Evolutionary conservation across 2,888 invertebrate species (phyloP).

Genomic region (Drosophila leonis): DNA sequence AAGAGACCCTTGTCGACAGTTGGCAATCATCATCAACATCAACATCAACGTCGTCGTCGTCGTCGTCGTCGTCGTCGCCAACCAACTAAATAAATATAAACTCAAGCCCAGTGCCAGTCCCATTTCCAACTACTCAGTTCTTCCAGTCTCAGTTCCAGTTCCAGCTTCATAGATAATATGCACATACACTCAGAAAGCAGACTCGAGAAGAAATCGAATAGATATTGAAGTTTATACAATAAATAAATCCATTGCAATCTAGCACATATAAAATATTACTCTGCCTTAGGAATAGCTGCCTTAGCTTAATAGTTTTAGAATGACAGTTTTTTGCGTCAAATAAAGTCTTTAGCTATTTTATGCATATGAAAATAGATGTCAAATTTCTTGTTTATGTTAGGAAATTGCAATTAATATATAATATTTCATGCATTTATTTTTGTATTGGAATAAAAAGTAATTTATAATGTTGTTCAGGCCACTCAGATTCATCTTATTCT

Average conservation of each 20-base stretch:
- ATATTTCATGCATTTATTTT: too few relatives aligned
- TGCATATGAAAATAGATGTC: too few relatives aligned
- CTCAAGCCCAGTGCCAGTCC: conserved; percentile 30
- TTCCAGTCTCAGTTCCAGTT: conserved; percentile 13
- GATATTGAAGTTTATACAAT: background rate
- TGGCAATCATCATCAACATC: conserved; percentile 66
- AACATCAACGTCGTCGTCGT: conserved; percentile 34
- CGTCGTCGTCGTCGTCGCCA: conserved; percentile 13
- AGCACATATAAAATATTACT: too few relatives aligned
- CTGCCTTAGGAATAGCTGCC: too few relatives aligned
- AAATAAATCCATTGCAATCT: background rate
- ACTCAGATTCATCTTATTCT: too few relatives aligned
- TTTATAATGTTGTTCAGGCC: too few relatives aligned
- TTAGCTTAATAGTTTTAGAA: too few relatives aligned
- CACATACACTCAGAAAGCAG: conserved; percentile 15
- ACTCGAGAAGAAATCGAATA: background rate
- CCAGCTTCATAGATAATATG: conserved; percentile 35
- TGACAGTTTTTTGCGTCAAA: too few relatives aligned
- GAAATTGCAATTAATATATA: too few relatives aligned
- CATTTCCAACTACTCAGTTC: conserved; percentile 1
- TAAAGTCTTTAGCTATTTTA: too few relatives aligned
- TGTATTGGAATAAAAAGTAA: too few relatives aligned
- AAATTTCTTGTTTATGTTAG: too few relatives aligned
- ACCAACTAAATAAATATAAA: conserved; percentile 72
- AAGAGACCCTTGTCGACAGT: conserved; percentile 76